Percentiles rank a stretch among this genome's conserved stretches.
Evolutionary conservation across 2,113 vertebrate genomes (phyloP).

Genomic region (Pongo abelii): DNA sequence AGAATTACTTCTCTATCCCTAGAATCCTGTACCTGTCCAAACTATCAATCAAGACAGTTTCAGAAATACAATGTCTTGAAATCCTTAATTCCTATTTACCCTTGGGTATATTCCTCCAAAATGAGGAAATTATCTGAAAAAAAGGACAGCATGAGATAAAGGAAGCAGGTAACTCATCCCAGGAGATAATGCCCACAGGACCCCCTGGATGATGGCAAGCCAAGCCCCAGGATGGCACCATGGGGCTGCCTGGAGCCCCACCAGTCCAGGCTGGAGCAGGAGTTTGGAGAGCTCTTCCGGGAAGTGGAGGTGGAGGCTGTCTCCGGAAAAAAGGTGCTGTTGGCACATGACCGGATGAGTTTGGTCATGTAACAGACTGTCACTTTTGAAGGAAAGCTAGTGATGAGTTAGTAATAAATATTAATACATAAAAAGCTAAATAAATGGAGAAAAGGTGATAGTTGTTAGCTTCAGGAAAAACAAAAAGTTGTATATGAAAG

Average conservation of each 20-base stretch:
- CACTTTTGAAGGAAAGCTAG: background rate
- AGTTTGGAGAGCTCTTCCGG: background rate
- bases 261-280: no score
- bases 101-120: background rate
- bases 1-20: background rate
- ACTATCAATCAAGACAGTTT: background rate
- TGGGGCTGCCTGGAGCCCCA: background rate
- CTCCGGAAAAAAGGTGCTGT: background rate
- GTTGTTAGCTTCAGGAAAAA: background rate
- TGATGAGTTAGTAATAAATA: background rate
- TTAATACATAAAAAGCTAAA: background rate
- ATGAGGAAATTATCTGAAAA: background rate
- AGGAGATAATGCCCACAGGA: background rate
- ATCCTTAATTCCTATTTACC: background rate
- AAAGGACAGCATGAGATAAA: background rate
- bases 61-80: background rate
- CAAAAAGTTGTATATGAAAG: background rate
- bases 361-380: background rate
- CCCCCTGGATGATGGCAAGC: background rate
- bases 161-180: background rate
- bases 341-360: background rate
- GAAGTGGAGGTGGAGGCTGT: accelerated
- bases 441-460: background rate
- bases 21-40: background rate
- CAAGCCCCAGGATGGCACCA: background rate